Conservation (phyloP, 1,140 invertebrate species). For the Drosophila dunni region DNA sequence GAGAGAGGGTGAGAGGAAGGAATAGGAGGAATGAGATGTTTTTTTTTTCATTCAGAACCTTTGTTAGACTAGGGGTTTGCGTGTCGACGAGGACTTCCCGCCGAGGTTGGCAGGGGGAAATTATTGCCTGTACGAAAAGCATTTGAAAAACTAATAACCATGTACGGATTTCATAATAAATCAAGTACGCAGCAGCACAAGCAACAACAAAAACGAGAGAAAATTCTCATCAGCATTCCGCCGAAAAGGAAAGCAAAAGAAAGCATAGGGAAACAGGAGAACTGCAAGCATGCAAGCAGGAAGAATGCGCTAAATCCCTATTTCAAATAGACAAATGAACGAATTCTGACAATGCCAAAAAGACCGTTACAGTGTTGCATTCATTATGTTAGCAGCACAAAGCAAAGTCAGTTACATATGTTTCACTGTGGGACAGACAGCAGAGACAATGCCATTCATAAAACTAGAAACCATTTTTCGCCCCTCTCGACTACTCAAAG, state of each 20-base stretch:
- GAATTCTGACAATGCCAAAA: conserved; percentile 33
- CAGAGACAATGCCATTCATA: conserved; percentile 35
- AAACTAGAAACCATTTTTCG: conserved; percentile 5
- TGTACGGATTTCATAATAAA: conserved; percentile 81
- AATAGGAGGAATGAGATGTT: conserved; percentile 1
- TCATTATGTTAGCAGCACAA: conserved; percentile 55
- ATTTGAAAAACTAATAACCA: conserved; percentile 78
- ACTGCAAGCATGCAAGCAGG: conserved; percentile 12
- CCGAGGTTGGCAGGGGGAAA: conserved; percentile 70
- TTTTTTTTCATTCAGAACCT: conserved; percentile 17
- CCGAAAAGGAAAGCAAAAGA: background rate
- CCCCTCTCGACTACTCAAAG: background rate
- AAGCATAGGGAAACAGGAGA: background rate
- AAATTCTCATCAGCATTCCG: conserved; percentile 16
- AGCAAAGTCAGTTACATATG: conserved; percentile 67
- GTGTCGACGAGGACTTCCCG: conserved; percentile 41
- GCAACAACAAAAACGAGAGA: conserved; percentile 13
- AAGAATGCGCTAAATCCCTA: conserved; percentile 51
- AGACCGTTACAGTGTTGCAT: conserved; percentile 38
- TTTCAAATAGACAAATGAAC: conserved; percentile 70
- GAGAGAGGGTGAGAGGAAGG: background rate
- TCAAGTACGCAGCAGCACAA: conserved; percentile 52
- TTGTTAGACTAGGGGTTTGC: conserved; percentile 30
- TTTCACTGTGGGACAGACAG: conserved; percentile 33
- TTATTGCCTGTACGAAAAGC: conserved; percentile 65